These are phyloP conservation scores for Sylvia borin DNA, from an alignment of 2,797 vertebrate genomes.

Conservation along the genomic window DNA sequence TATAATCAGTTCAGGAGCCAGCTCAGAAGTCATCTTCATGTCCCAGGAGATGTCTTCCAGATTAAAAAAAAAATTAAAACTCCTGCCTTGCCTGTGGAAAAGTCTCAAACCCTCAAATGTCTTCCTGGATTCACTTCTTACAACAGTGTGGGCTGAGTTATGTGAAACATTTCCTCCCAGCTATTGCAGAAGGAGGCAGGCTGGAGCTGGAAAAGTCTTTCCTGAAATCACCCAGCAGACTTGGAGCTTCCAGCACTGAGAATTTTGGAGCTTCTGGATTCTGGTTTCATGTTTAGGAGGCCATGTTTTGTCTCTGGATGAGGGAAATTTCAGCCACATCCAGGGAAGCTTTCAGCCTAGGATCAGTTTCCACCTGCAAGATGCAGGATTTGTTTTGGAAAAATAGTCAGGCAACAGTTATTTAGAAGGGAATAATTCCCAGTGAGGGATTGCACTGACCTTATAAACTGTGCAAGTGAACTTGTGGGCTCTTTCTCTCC, in stretches of 20 bases:
- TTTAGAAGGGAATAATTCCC: slow-evolving; percentile 39
- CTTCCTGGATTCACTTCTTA: background rate
- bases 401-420: background rate
- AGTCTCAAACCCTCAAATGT: slow-evolving; percentile 4
- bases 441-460: slow-evolving; percentile 45
- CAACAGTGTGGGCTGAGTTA: slow-evolving; percentile 12
- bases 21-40: background rate
- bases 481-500: background rate
- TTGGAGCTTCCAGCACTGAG: background rate
- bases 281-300: background rate
- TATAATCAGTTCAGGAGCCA: background rate
- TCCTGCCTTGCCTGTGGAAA: slow-evolving; percentile 16
- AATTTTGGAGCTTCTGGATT: background rate
- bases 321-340: background rate
- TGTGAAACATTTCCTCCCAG: slow-evolving; percentile 22
- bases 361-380: slow-evolving; percentile 8
- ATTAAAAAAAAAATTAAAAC: background rate
- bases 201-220: background rate
- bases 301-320: background rate
- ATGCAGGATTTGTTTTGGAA: background rate
- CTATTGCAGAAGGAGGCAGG: background rate
- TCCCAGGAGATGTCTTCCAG: background rate
- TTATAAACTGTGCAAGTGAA: slow-evolving; percentile 46
- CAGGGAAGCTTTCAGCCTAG: background rate
- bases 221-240: background rate